These are phyloP conservation scores for Polylopha cassiicola DNA, from an alignment of 2,888 invertebrate genomes.

Conservation along the genomic window DNA sequence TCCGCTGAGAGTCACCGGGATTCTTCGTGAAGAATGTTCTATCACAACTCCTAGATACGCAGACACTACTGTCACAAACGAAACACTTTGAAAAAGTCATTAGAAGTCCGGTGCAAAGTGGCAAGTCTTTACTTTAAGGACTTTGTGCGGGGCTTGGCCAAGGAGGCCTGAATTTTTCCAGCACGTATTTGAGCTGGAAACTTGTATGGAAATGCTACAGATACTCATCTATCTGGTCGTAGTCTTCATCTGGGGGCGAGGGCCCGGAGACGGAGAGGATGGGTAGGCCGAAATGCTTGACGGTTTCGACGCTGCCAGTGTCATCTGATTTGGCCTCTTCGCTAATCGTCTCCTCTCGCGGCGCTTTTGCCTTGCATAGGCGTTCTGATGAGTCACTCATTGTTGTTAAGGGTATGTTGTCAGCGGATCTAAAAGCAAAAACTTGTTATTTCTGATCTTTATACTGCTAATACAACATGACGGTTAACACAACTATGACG, in stretches of 20 bases:
- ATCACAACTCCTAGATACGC: slow-evolving; percentile 27
- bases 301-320: slow-evolving; percentile 70
- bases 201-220: slow-evolving; percentile 78
- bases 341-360: slow-evolving; percentile 65
- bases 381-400: slow-evolving; percentile 73
- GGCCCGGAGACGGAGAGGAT: slow-evolving; percentile 89
- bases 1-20: slow-evolving; percentile 43
- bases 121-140: slow-evolving; percentile 43
- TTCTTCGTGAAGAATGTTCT: slow-evolving; percentile 42
- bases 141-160: slow-evolving; percentile 68
- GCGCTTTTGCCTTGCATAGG: slow-evolving; percentile 61
- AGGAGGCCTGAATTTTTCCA: slow-evolving; percentile 68
- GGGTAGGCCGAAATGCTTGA: slow-evolving; percentile 82
- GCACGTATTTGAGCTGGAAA: slow-evolving; percentile 72
- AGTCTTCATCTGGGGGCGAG: slow-evolving; percentile 85
- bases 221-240: slow-evolving; percentile 78
- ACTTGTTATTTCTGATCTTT: no score
- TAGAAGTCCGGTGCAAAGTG: slow-evolving; percentile 14
- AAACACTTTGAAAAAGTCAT: slow-evolving; percentile 18
- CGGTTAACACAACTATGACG: no score
- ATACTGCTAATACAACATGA: no score
- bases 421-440: slow-evolving; percentile 57
- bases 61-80: slow-evolving; percentile 27
- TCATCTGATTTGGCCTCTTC: slow-evolving; percentile 71
- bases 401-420: slow-evolving; percentile 67